phyloP scores from a whole-genome alignment of 2,797 vertebrate genomes.

The Picus viridis region DNA sequence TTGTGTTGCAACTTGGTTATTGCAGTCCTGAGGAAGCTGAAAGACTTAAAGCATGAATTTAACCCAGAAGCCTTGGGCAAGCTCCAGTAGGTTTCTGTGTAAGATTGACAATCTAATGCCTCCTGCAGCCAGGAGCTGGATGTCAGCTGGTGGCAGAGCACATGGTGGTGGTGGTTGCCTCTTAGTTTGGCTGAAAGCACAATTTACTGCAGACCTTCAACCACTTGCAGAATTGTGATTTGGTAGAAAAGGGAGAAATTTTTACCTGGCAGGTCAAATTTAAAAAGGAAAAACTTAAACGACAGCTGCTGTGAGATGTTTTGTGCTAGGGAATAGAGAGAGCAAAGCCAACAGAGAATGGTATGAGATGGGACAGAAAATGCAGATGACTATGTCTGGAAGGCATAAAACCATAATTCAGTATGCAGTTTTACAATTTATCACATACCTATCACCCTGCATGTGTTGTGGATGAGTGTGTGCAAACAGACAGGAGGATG shows the following conservation, averaged over 20 bases:
- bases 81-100: neutral
- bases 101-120: neutral
- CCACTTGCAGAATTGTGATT: neutral
- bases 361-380: neutral
- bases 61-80: neutral
- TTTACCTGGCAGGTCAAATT: neutral
- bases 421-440: constrained; percentile 8
- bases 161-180: neutral
- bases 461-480: neutral
- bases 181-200: neutral
- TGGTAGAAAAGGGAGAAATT: neutral
- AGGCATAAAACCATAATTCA: neutral
- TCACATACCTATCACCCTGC: neutral
- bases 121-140: neutral
- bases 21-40: neutral
- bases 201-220: neutral
- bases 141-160: fast-evolving
- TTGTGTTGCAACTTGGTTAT: neutral
- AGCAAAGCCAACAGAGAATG: neutral
- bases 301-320: neutral
- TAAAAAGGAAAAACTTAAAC: neutral
- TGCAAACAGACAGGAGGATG: neutral
- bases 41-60: fast-evolving
- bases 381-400: constrained; percentile 13
- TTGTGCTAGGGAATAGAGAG: neutral